Conservation (phyloP, 2,888 invertebrate species). For the Parascotia fuliginaria region DNA sequence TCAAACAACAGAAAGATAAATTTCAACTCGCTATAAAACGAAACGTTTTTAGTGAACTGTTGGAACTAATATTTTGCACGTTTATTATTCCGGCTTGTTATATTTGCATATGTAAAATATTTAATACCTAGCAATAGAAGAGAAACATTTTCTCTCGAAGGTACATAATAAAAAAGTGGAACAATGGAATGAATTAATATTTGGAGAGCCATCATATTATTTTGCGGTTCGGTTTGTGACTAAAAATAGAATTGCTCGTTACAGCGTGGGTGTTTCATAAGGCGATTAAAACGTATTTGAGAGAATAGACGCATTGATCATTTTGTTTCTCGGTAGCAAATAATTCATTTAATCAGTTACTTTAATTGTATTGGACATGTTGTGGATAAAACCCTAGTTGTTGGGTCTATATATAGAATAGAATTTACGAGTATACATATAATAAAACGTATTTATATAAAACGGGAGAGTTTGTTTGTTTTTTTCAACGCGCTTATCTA, state of each 20-base stretch:
- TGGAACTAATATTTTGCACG: constrained; percentile 13
- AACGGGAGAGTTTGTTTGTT: too few relatives aligned
- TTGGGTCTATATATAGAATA: too few relatives aligned
- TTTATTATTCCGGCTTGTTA: constrained; percentile 7
- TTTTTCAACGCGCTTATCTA: too few relatives aligned
- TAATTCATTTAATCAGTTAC: too few relatives aligned
- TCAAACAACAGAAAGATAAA: constrained; percentile 6
- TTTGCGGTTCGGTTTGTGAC: constrained; percentile 1
- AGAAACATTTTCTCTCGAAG: not conserved
- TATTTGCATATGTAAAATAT: constrained; percentile 8
- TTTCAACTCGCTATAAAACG: constrained; percentile 7
- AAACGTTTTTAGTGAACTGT: constrained; percentile 6
- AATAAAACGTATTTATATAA: too few relatives aligned
- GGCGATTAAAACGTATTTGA: constrained; percentile 6
- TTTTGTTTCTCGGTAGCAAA: not conserved
- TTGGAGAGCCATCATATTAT: not conserved
- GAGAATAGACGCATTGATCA: not conserved
- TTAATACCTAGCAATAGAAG: constrained; percentile 6
- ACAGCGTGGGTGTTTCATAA: not conserved
- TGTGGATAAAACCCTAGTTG: too few relatives aligned
- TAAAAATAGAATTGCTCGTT: not conserved
- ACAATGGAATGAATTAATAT: constrained; percentile 7
- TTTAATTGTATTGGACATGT: too few relatives aligned
- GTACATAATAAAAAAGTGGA: constrained; percentile 4
- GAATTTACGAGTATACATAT: too few relatives aligned